Evolutionary conservation across 2,113 vertebrate genomes (phyloP), one percentile per base, ranked within the genome.

Genomic region (Lepisosteus oculatus): DNA sequence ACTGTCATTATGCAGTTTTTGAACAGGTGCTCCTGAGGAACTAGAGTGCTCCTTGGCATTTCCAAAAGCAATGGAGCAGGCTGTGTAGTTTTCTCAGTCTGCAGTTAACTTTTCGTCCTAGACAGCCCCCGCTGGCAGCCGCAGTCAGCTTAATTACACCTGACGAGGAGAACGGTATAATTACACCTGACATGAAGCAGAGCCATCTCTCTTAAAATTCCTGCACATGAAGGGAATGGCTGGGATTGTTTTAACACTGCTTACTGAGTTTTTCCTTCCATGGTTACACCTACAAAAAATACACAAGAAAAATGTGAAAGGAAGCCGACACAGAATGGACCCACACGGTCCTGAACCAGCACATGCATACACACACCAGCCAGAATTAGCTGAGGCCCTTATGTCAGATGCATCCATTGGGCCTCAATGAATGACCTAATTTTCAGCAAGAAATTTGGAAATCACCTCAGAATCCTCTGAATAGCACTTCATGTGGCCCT

Each of bases 121-220:
- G 83, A 79, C 70, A 68, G 68, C 77, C 79, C 71, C 51, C 0
- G 68, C 72, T 81, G 70, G 79, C 82, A 44, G 68, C 68, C 79
- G 84, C 85, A 83, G 89, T 84, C 80, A 74, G 68, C 72, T 77
- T 84, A 84, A 89, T 91, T 88, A 75, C 76, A 72, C 77, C 76
- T 83, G 87, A 88, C 85, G 75, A 72, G 74, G 65, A 67, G 78
- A 6, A 9, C 2, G 8, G 8, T 9, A 51, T 75, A 80, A 61
- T 71, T 70, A 75, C 79, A 85, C 81, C 82, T 90, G 87, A 90
- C 77, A 79, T 74, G 83, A 88, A 87, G 83, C 85, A 86, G 85
- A 78, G 78, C 75, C 67, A 74, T 42, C 70, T 81, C 47, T 51
- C 47, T 9, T 29, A 9, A 51, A 51, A 51, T 51, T 5, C 76